Percentiles rank a stretch among this genome's conserved stretches.
Evolutionary conservation across 2,797 vertebrate species (phyloP).

Genomic region (Otolemur crassicaudatus): DNA sequence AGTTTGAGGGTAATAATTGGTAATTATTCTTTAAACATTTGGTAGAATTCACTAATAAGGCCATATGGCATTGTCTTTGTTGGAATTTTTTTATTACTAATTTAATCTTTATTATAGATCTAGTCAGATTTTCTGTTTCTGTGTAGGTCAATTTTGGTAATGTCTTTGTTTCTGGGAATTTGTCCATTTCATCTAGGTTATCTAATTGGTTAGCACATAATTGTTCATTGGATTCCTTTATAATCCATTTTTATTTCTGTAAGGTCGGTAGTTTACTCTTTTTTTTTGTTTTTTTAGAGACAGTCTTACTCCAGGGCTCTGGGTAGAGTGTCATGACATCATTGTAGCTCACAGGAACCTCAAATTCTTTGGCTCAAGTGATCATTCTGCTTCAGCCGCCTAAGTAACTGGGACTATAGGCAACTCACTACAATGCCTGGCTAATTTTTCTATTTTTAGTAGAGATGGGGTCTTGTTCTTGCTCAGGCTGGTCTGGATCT

Average conservation of each 20-base stretch:
- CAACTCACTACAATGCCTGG: too few species aligned
- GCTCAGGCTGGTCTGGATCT: too few species aligned
- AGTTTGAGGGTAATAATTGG: background rate
- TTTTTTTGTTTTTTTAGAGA: too few species aligned
- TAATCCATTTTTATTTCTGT: background rate
- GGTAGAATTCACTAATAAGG: conserved; percentile 17
- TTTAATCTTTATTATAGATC: background rate
- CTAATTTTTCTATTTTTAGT: too few species aligned
- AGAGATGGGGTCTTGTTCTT: too few species aligned
- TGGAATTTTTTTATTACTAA: background rate
- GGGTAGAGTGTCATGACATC: too few species aligned
- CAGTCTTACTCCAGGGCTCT: too few species aligned
- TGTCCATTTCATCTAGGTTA: background rate
- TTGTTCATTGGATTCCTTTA: background rate
- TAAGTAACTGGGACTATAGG: too few species aligned
- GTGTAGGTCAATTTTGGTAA: background rate
- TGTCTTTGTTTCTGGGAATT: background rate
- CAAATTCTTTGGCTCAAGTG: too few species aligned
- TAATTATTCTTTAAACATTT: conserved; percentile 49
- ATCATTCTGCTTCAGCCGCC: too few species aligned
- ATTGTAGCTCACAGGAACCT: too few species aligned
- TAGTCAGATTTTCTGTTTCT: background rate
- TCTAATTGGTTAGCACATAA: background rate
- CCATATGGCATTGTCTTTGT: background rate
- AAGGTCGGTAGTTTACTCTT: background rate